These are phyloP conservation scores for Osmerus eperlanus DNA, from an alignment of 2,113 vertebrate species.

Conservation along the genomic window DNA sequence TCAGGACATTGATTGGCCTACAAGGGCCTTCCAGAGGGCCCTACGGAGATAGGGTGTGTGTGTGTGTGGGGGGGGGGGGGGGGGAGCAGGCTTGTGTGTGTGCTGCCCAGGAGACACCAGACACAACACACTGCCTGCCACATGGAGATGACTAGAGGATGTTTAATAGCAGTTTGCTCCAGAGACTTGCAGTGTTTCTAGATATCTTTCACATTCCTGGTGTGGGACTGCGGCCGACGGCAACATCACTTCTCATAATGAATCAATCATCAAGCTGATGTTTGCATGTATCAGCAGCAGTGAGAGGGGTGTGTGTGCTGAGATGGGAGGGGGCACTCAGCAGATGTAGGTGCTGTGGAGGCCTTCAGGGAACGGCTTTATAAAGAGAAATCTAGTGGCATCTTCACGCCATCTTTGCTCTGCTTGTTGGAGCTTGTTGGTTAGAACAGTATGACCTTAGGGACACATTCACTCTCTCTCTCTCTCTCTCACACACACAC, in stretches of 20 bases:
- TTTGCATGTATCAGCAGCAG: no score
- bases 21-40: neutral
- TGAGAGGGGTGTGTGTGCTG: neutral
- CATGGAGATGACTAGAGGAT: neutral
- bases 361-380: neutral
- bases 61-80: neutral
- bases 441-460: no score
- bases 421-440: no score
- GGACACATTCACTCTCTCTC: no score
- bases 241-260: no score
- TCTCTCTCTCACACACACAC: neutral
- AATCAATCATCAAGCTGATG: no score
- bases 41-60: neutral
- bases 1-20: neutral
- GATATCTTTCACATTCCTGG: no score
- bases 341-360: no score
- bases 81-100: neutral
- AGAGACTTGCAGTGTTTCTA: no score
- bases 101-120: neutral
- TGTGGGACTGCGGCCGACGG: no score
- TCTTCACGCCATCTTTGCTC: neutral
- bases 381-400: neutral
- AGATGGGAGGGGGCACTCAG: no score
- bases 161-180: no score
- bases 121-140: neutral